phyloP scores from a whole-genome alignment of 2,797 vertebrate genomes.

The Choloepus didactylus region DNA sequence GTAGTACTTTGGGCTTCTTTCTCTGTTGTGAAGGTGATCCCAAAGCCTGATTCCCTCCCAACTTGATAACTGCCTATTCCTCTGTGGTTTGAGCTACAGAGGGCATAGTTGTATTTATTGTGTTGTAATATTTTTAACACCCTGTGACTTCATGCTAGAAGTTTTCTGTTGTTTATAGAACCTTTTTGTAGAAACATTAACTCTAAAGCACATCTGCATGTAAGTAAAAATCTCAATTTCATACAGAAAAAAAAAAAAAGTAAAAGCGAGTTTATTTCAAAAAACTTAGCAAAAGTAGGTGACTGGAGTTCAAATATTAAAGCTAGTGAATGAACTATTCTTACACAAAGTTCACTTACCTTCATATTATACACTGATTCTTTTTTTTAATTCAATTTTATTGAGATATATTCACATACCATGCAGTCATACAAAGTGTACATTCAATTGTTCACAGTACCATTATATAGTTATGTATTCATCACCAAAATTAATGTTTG shows the following conservation, averaged over 20 bases:
- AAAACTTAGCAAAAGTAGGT: background rate
- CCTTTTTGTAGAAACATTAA: conserved; percentile 89
- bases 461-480: too few species aligned
- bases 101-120: conserved; percentile 89
- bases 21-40: conserved; percentile 66
- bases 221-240: conserved; percentile 89
- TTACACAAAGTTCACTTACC: background rate
- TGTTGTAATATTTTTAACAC: conserved; percentile 90
- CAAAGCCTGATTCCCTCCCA: conserved; percentile 73
- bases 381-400: too few species aligned
- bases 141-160: conserved; percentile 89
- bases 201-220: conserved; percentile 88
- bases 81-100: conserved; percentile 77
- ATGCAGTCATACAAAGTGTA: too few species aligned
- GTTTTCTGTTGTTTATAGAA: conserved; percentile 89
- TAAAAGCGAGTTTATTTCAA: background rate
- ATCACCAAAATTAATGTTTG: too few species aligned
- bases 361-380: background rate
- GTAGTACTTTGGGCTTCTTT: conserved; percentile 47
- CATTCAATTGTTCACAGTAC: too few species aligned
- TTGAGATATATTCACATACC: too few species aligned
- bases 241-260: conserved; percentile 67
- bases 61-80: conserved; percentile 76
- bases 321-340: background rate
- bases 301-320: conserved; percentile 29